Evolutionary conservation across 1,140 invertebrate genomes (phyloP), one percentile per base, ranked within the genome.

Genomic region (Magallana gigas): DNA sequence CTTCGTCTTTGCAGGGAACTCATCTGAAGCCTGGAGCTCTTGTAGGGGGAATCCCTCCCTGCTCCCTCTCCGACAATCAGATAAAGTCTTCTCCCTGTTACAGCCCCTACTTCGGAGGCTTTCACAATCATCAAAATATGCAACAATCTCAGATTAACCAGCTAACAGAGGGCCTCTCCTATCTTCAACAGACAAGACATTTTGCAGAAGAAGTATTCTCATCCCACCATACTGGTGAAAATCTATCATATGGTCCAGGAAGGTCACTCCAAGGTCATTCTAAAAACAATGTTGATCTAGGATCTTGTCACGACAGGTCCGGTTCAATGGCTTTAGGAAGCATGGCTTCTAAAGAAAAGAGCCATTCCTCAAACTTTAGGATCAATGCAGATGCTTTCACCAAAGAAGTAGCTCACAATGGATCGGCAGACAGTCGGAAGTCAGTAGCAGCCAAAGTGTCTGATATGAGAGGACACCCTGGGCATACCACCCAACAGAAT

Each of bases 201-300:
- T 76, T 76, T 76, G 18, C 68, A 76, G 68, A 76, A 12, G 68
- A 76, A 29, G 68, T 76, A 12, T 76, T 76, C 36, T 23, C 68
- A 8, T 29, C 68, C 36, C 68, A 76, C 9, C 68, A 76, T 18
- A 12, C 18, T 29, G 68, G 68, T 29, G 68, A 76, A 76, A 76
- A 76, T 29, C 18, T 76, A 9, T 29, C 23, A 76, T 76, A 76
- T 11, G 23, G 9, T 76, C 11, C 23, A 23, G 68, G 68, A 9
- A 76, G 68, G 23, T 12, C 68, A 76, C 8, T 29, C 2, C 68
- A 76, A 76, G 23, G 68, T 76, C 68, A 76, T 29, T 8, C 7
- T 29, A 76, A 76, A 76, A 29, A 76, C 29, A 29, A 23, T 29
- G 68, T 18, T 29, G 23, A 29, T 6, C 68, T 76, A 29, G 68